Evolutionary conservation across 2,888 invertebrate genomes (phyloP).

Genomic region (Scaptomyza reducta): DNA sequence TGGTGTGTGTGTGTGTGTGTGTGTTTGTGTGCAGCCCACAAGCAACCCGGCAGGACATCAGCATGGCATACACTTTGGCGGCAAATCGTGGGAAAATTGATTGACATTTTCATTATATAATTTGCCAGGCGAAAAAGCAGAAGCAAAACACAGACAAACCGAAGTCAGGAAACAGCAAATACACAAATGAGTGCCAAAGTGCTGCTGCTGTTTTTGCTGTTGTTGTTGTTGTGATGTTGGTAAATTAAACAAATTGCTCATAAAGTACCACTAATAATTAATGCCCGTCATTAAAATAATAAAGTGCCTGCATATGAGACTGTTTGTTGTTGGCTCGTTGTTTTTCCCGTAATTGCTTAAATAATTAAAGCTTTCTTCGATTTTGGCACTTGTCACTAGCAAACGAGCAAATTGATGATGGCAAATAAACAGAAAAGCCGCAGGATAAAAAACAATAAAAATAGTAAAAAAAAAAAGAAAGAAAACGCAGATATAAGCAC

Average conservation of each 20-base stretch:
- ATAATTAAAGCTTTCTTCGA: conserved; percentile 50
- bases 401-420: conserved; percentile 34
- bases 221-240: conserved; percentile 19
- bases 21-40: conserved; percentile 17
- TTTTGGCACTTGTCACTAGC: conserved; percentile 43
- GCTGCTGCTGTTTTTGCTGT: conserved; percentile 23
- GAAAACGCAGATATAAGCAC: not conserved
- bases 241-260: conserved; percentile 68
- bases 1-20: conserved; percentile 11
- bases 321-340: conserved; percentile 5
- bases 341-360: conserved; percentile 48
- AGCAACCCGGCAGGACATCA: conserved; percentile 40
- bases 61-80: conserved; percentile 64
- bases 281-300: conserved; percentile 73
- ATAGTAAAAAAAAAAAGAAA: conserved; percentile 3
- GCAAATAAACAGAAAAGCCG: conserved; percentile 23
- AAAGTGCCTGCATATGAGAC: conserved; percentile 48
- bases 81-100: conserved; percentile 82
- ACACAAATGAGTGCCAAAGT: conserved; percentile 34
- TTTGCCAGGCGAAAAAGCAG: conserved; percentile 53
- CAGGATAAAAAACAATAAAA: conserved; percentile 1
- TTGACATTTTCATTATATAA: conserved; percentile 81
- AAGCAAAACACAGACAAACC: conserved; percentile 46
- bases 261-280: conserved; percentile 74
- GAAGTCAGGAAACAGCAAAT: conserved; percentile 40